These are phyloP conservation scores for Helobdella robusta DNA, from an alignment of 2,888 invertebrate genomes.

Conservation along the genomic window DNA sequence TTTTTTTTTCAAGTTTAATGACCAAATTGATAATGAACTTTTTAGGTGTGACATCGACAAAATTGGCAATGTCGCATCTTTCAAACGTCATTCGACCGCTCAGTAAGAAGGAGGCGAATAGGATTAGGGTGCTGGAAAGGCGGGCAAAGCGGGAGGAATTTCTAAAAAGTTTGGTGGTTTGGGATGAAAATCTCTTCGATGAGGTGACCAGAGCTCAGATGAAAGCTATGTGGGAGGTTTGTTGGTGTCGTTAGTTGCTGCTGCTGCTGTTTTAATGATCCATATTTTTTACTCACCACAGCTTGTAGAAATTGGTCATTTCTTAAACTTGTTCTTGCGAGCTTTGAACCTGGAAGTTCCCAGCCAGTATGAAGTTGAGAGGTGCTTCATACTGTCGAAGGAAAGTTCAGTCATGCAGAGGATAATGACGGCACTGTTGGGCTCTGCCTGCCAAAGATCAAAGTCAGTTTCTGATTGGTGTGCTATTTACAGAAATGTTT, in stretches of 20 bases:
- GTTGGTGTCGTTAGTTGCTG: too few relatives aligned
- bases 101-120: slow-evolving; percentile 43
- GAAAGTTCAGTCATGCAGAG: slow-evolving; percentile 54
- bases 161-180: slow-evolving; percentile 48
- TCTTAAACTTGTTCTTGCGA: slow-evolving; percentile 53
- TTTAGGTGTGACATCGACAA: too few relatives aligned
- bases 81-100: not conserved
- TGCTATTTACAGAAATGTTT: too few relatives aligned
- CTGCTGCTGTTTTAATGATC: too few relatives aligned
- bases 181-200: slow-evolving; percentile 52
- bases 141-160: slow-evolving; percentile 50
- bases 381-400: slow-evolving; percentile 55
- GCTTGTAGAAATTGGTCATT: slow-evolving; percentile 57
- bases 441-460: slow-evolving; percentile 47
- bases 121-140: slow-evolving; percentile 43
- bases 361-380: slow-evolving; percentile 57
- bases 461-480: too few relatives aligned
- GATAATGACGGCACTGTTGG: slow-evolving; percentile 56
- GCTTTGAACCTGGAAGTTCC: slow-evolving; percentile 53
- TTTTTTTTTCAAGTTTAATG: too few relatives aligned
- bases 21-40: too few relatives aligned
- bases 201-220: slow-evolving; percentile 49
- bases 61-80: not conserved
- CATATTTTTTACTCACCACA: slow-evolving; percentile 39
- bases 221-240: slow-evolving; percentile 57